phyloP scores from a whole-genome alignment of 92 coral and sea anemone species.

The Palythoa grandis region DNA sequence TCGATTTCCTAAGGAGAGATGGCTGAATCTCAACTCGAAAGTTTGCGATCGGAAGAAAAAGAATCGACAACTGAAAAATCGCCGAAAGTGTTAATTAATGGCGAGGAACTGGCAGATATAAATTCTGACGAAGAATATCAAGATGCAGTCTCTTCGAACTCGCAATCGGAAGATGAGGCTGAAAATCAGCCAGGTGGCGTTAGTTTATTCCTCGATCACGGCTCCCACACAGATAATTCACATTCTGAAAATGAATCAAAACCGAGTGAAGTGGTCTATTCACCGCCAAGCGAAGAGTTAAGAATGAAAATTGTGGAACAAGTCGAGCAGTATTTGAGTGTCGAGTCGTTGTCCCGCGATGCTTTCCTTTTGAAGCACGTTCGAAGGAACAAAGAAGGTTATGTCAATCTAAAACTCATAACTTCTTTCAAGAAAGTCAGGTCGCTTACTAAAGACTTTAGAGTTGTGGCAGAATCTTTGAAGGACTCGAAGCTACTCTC shows the following conservation, averaged over 20 bases:
- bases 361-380: constrained; percentile 97
- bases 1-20: constrained; percentile 54
- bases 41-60: constrained; percentile 36
- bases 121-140: constrained; percentile 81
- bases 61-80: constrained; percentile 69
- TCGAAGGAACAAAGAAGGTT: constrained; percentile 98
- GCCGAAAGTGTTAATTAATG: constrained; percentile 83
- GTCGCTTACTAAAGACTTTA: constrained; percentile 90
- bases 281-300: constrained; percentile 91
- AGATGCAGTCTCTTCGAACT: constrained; percentile 80
- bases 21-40: constrained; percentile 86
- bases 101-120: constrained; percentile 63
- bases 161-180: constrained; percentile 74
- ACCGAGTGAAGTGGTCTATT: constrained; percentile 71
- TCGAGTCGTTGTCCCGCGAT: constrained; percentile 89
- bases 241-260: constrained; percentile 92
- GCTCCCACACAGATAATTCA: constrained; percentile 79
- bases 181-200: constrained; percentile 68
- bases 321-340: constrained; percentile 96
- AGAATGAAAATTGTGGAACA: constrained; percentile 81
- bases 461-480: constrained; percentile 92
- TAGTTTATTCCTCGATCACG: constrained; percentile 48
- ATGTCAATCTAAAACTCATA: constrained; percentile 90
- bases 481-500: constrained; percentile 74
- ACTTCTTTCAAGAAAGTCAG: constrained; percentile 98